phyloP scores from a whole-genome alignment of 2,888 invertebrate species.

The Xanthorhoe spadicearia region DNA sequence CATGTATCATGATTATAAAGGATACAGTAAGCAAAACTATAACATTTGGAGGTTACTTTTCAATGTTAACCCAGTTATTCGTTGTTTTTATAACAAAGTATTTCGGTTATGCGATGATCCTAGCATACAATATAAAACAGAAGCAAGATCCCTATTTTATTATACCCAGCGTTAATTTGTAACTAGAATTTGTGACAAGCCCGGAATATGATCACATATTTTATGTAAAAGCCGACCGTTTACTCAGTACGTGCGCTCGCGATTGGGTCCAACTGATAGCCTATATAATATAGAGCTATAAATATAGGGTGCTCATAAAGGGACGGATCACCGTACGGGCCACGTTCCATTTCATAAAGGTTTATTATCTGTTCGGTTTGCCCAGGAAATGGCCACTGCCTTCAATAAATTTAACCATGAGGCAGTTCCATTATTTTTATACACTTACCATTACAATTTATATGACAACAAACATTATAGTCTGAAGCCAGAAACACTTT shows the following conservation, averaged over 20 bases:
- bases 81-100: too few species aligned
- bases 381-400: conserved; percentile 32
- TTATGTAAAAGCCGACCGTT: conserved; percentile 43
- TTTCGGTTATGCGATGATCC: too few species aligned
- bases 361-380: conserved; percentile 47
- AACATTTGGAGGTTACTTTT: too few species aligned
- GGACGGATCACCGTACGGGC: conserved; percentile 46
- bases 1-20: too few species aligned
- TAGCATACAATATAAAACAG: not conserved
- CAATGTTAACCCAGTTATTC: too few species aligned
- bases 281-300: conserved; percentile 23
- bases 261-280: conserved; percentile 44
- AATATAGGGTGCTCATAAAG: conserved; percentile 44
- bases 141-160: not conserved
- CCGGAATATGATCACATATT: conserved; percentile 27
- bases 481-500: too few species aligned
- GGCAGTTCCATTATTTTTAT: conserved; percentile 21
- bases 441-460: not conserved
- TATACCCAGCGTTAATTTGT: not conserved
- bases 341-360: conserved; percentile 47
- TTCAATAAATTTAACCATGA: conserved; percentile 21
- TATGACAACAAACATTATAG: too few species aligned
- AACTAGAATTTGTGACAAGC: conserved; percentile 9
- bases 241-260: conserved; percentile 38
- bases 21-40: too few species aligned